Evolutionary conservation across 2,888 invertebrate species (phyloP).

Genomic region (Emmelina monodactyla): DNA sequence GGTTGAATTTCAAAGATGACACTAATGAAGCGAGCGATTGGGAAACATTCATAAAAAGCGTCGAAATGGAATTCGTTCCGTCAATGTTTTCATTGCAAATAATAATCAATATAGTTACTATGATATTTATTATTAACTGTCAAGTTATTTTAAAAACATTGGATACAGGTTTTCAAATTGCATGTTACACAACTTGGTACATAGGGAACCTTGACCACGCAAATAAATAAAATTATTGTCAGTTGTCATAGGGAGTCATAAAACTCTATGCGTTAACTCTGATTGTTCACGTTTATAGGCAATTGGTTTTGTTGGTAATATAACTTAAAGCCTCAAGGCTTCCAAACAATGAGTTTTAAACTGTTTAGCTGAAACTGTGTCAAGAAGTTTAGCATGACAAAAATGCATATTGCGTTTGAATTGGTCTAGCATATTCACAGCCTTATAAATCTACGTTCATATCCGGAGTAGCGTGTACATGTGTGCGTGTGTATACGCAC

Average conservation of each 20-base stretch:
- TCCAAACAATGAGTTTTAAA: slow-evolving; percentile 30
- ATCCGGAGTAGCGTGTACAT: slow-evolving; percentile 56
- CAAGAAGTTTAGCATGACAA: slow-evolving; percentile 2
- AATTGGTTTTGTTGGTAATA: slow-evolving; percentile 46
- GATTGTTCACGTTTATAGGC: slow-evolving; percentile 52
- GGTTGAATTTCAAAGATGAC: too few species aligned
- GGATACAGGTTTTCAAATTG: too few species aligned
- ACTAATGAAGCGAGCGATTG: too few species aligned
- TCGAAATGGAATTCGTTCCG: too few species aligned
- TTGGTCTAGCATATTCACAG: slow-evolving; percentile 55
- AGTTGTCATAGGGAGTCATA: slow-evolving; percentile 31
- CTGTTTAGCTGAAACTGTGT: slow-evolving; percentile 18
- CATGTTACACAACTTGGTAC: too few species aligned
- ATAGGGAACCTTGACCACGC: slow-evolving; percentile 42
- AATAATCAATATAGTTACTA: too few species aligned
- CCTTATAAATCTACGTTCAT: slow-evolving; percentile 52
- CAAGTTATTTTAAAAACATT: too few species aligned
- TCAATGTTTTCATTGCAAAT: too few species aligned
- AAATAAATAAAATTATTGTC: slow-evolving; percentile 41
- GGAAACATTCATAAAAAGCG: too few species aligned
- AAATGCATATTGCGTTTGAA: too few species aligned
- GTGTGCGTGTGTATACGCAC: slow-evolving; percentile 34
- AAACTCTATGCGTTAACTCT: slow-evolving; percentile 40
- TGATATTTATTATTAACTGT: too few species aligned
- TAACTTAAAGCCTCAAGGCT: slow-evolving; percentile 43